phyloP scores from a whole-genome alignment of 2,888 invertebrate species.

The Cynaeus angustus region DNA sequence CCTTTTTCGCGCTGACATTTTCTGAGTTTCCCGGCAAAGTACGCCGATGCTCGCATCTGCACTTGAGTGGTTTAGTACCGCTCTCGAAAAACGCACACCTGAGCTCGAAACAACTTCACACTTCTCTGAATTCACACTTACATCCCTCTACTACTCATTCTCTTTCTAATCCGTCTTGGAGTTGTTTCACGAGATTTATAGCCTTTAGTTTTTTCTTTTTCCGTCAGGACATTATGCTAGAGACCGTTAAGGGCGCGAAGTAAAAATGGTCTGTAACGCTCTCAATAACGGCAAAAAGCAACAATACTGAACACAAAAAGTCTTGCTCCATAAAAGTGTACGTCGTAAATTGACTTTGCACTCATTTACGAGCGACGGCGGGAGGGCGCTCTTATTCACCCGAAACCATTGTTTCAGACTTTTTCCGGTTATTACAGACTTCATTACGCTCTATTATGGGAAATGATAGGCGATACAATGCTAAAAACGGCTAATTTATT shows the following conservation, averaged over 20 bases:
- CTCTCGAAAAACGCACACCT: conserved; percentile 50
- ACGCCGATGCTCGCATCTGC: conserved; percentile 44
- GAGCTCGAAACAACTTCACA: conserved; percentile 51
- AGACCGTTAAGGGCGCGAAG: conserved; percentile 38
- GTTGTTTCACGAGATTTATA: conserved; percentile 50
- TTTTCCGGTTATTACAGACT: conserved; percentile 24
- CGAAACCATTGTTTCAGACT: conserved; percentile 17
- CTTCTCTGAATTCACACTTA: conserved; percentile 49
- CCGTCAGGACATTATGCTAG: conserved; percentile 38
- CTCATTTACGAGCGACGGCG: conserved; percentile 25
- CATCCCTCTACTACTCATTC: conserved; percentile 38
- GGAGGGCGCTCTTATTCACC: conserved; percentile 3
- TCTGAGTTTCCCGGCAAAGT: conserved; percentile 13
- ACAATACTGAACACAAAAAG: conserved; percentile 40
- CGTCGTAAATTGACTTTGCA: conserved; percentile 45
- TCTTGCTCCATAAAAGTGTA: conserved; percentile 35
- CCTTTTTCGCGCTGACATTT: conserved; percentile 14
- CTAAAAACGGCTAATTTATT: no score
- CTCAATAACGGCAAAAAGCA: conserved; percentile 43
- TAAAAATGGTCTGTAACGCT: conserved; percentile 44
- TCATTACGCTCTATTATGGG: conserved; percentile 27
- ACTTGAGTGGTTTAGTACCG: conserved; percentile 50
- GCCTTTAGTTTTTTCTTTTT: conserved; percentile 37
- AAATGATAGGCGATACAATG: neutral
- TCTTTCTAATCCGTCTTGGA: conserved; percentile 50